Evolutionary conservation across 2,888 invertebrate species (phyloP), one percentile per base, ranked within the genome.

Genomic region (Lysandra coridon): DNA sequence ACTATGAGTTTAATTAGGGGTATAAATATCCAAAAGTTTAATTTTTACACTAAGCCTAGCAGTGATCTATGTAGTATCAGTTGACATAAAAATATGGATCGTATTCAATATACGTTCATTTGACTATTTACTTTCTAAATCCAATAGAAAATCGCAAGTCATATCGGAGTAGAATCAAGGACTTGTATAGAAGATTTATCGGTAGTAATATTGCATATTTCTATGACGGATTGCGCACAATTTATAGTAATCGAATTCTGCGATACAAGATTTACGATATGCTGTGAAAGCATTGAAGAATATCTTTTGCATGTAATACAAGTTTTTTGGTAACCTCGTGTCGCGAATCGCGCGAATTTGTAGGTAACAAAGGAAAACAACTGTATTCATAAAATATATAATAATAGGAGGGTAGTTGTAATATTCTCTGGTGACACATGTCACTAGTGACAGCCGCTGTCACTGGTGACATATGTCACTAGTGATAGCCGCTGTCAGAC

Each of bases 171-270:
- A 69, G 69, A 69, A 69, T 37, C 14, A 69, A 37, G 69, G 14
- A 69, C 69, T 69, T 69, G 69, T 69, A 17, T 74, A 6, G 44
- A 74, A 74, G 74, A 74, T 74, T 74, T 74, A 74, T 74, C 44
- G 44, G 7, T 30, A 2, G 74, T 44, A 44, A 44, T 74, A 74
- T 74, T 44, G 74, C 40, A 74, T 74, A 74, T 44, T 74, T 1
- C 44, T 74, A 44, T 44, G 74, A 74, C 74, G 74, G 74, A 74
- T 74, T 74, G 74, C 69, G 14, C 17, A 69, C 33, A 69, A 69
- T 69, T 37, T 69, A 69, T 69, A 69, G 69, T 69, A 69, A 69
- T 69, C 69, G 69, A 69, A 69, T 69, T 69, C 33, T 69, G 69
- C 33, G 14, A 69, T 69, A 69, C 69, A 69, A 69, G 33, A 69